Conservation (phyloP, 1,140 invertebrate genomes). For the Linepithema humile region DNA sequence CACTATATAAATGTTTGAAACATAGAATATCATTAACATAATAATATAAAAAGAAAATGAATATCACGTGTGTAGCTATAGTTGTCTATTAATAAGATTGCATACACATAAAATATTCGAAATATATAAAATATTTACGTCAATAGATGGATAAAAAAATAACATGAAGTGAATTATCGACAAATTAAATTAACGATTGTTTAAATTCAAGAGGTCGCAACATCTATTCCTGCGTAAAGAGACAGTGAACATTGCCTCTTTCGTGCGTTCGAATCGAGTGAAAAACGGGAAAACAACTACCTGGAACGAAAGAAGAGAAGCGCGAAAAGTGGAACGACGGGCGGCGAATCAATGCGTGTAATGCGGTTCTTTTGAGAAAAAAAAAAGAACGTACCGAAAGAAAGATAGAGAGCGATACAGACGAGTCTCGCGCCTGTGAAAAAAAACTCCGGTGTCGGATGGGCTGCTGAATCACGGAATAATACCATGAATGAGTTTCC, state of each 20-base stretch:
- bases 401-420: slow-evolving; percentile 26
- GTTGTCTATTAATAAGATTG: neutral
- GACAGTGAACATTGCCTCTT: neutral
- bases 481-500: slow-evolving; percentile 67
- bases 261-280: slow-evolving; percentile 3
- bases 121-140: neutral
- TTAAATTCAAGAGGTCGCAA: slow-evolving; percentile 7
- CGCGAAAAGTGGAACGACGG: slow-evolving; percentile 54
- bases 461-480: slow-evolving; percentile 69
- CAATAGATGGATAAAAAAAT: neutral
- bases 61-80: neutral
- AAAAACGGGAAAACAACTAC: slow-evolving; percentile 55
- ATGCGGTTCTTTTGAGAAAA: slow-evolving; percentile 2
- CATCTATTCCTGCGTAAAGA: neutral
- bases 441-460: slow-evolving; percentile 54
- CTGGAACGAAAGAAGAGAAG: slow-evolving; percentile 60
- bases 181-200: neutral
- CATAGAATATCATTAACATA: neutral
- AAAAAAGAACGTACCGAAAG: slow-evolving; percentile 42
- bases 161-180: neutral
- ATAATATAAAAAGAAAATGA: neutral
- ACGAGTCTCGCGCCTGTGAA: slow-evolving; percentile 33
- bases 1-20: neutral
- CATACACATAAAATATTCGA: neutral
- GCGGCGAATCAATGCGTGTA: slow-evolving; percentile 52